Base-by-base conservation (phyloP, 2,888 invertebrate genomes). In the Danaus chrysippus region DNA sequence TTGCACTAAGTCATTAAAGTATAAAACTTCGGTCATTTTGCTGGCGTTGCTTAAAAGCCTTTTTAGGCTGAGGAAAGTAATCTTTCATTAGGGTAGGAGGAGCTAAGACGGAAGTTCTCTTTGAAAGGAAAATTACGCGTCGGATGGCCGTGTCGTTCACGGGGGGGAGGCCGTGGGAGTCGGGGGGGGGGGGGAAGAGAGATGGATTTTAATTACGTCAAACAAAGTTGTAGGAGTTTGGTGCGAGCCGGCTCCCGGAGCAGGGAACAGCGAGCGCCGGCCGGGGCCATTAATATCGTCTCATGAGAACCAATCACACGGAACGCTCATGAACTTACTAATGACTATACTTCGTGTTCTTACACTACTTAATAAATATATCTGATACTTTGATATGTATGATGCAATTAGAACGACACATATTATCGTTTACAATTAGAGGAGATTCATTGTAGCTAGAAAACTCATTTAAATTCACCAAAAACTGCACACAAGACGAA, bases 1-100 rank as follows among this genome's bases (percentile, higher is more conserved):
- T 90, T 84, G 86, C 87, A 91, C 89, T 91, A 91, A 91, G 91
- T 91, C 91, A 91, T 91, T 90, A 91, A 91, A 91, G 91, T 90
- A 88, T 88, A 85, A 90, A 91, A 91, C 86, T 91, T 91, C 85
- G 87, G 90, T 89, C 89, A 91, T 91, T 91, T 89, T 82, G 84
- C 81, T 83, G 85, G 88, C 88, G 88, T 84, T 90, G 87, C 89
- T 90, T 91, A 90, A 91, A 91, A 91, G 90, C 90, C 90, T 91
- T 91, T 91, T 91, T 89, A 87, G 88, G 84, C 84, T 83, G 83
- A 86, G 87, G 83, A 89, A 87, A 89, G 91, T 91, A 91, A 91
- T 91, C 91, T 91, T 90, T 91, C 90, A 90, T 90, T 89, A 89
- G 87, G 84, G 83, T 71, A 87, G 86, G 87, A 83, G 88, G 85